Evolutionary conservation across 2,888 invertebrate species (phyloP).

Genomic region (Lampropteryx suffumata): DNA sequence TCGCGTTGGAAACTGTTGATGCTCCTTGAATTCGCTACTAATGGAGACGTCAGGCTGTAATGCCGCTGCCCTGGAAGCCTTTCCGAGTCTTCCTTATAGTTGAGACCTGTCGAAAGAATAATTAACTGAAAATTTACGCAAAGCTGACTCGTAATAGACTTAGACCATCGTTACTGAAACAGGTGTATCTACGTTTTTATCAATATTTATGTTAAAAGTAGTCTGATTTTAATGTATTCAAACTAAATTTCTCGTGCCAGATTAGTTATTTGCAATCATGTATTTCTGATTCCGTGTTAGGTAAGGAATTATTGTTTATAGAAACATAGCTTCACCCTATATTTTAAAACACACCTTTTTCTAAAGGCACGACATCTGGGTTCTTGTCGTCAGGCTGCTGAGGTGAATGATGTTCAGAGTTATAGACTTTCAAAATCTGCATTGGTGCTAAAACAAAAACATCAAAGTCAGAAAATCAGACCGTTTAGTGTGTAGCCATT

Average conservation of each 20-base stretch:
- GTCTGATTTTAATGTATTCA: too few species aligned
- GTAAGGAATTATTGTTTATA: too few species aligned
- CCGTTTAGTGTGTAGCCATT: too few species aligned
- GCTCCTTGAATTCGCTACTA: slow-evolving; percentile 66
- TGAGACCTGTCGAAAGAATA: slow-evolving; percentile 53
- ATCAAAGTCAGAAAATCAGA: not conserved
- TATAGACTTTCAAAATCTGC: slow-evolving; percentile 79
- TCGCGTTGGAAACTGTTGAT: slow-evolving; percentile 67
- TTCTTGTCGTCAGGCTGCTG: slow-evolving; percentile 94
- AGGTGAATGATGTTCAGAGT: slow-evolving; percentile 81
- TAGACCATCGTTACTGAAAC: not conserved
- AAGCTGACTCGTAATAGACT: not conserved
- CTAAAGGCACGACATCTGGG: slow-evolving; percentile 94
- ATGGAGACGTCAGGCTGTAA: slow-evolving; percentile 67
- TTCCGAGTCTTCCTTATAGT: slow-evolving; percentile 64
- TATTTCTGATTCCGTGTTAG: too few species aligned
- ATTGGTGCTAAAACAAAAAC: slow-evolving; percentile 57
- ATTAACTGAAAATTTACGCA: not conserved
- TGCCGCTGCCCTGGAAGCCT: slow-evolving; percentile 72
- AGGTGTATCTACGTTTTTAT: too few species aligned
- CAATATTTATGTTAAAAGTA: too few species aligned
- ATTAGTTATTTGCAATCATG: too few species aligned
- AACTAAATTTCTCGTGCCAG: too few species aligned
- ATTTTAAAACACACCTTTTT: slow-evolving; percentile 86
- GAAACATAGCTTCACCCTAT: too few species aligned